Conservation (phyloP, 2,888 invertebrate genomes). For the Amiota communis region DNA sequence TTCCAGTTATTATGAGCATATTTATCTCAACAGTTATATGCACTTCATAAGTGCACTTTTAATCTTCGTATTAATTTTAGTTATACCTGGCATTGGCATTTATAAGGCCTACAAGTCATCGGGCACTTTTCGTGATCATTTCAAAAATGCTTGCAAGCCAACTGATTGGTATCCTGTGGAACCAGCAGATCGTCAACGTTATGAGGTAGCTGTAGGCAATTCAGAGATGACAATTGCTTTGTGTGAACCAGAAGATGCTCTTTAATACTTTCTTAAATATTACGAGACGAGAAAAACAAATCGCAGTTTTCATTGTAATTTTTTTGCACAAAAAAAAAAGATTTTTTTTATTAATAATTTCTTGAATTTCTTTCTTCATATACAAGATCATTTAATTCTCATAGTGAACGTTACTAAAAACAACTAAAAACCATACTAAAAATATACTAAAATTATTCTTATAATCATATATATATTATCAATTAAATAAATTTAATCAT, state of each 20-base stretch:
- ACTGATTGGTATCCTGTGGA: conserved; percentile 71
- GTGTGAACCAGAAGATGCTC: conserved; percentile 42
- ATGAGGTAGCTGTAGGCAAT: conserved; percentile 64
- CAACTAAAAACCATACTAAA: conserved; percentile 25
- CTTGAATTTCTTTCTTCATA: background rate
- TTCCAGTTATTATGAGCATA: conserved; percentile 41
- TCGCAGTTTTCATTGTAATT: background rate
- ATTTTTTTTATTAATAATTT: conserved; percentile 15
- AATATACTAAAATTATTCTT: conserved; percentile 13
- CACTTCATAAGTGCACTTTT: conserved; percentile 43
- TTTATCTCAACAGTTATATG: conserved; percentile 25
- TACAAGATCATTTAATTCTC: conserved; percentile 21
- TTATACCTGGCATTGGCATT: conserved; percentile 64
- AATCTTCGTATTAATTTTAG: conserved; percentile 57
- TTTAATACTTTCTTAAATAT: background rate
- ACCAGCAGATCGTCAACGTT: conserved; percentile 62
- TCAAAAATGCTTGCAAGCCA: conserved; percentile 60
- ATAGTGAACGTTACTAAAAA: conserved; percentile 21
- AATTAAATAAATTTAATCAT: conserved; percentile 6
- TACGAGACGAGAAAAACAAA: background rate
- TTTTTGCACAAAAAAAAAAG: conserved; percentile 25
- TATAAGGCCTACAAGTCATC: conserved; percentile 57
- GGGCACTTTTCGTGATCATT: conserved; percentile 59
- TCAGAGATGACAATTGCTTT: conserved; percentile 67
- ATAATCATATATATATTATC: conserved; percentile 18